Evolutionary conservation across 2,113 vertebrate species (phyloP).

Genomic region (Catharus minimus): DNA sequence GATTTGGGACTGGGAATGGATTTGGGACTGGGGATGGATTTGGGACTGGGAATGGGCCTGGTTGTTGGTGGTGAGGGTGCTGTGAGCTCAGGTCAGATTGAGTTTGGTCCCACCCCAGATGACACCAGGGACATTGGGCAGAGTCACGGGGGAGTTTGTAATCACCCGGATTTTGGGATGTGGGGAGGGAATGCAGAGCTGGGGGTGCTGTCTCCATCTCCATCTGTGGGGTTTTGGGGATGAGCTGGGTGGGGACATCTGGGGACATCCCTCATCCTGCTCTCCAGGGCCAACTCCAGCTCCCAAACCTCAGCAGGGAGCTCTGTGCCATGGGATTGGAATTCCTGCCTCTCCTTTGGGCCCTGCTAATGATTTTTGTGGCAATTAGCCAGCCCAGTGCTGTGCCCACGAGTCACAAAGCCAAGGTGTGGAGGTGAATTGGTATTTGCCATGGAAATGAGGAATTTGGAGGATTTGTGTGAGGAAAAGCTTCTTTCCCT

Average conservation of each 20-base stretch:
- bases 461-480: neutral
- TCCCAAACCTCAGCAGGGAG: neutral
- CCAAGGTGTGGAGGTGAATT: rapidly evolving
- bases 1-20: neutral
- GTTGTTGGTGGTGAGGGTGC: rapidly evolving
- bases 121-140: neutral
- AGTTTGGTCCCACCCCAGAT: neutral
- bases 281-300: neutral
- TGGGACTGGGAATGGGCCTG: rapidly evolving
- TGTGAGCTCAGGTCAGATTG: rapidly evolving
- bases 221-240: rapidly evolving
- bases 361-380: neutral
- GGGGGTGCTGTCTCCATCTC: too few species aligned
- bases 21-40: rapidly evolving
- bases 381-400: neutral
- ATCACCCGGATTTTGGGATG: neutral
- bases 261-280: neutral
- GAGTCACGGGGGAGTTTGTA: neutral
- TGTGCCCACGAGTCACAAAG: neutral
- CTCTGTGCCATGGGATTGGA: neutral
- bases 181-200: neutral
- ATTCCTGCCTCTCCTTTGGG: neutral
- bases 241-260: neutral
- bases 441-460: neutral
- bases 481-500: neutral